phyloP scores from a whole-genome alignment of 37 sponge, comb jelly and placozoan species.

The Bolinopsis microptera region DNA sequence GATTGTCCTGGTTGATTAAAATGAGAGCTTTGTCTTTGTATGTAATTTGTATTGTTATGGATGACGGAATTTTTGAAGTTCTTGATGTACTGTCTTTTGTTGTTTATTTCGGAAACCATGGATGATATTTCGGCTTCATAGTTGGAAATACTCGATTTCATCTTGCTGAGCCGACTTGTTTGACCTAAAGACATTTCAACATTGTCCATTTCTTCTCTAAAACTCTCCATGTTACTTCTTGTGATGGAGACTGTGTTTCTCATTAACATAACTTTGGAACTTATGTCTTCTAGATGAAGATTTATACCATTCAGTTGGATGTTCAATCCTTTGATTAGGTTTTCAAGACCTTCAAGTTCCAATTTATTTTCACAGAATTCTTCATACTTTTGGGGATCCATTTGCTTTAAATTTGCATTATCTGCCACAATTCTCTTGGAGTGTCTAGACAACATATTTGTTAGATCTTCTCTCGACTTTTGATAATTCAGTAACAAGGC shows the following conservation, averaged over 20 bases:
- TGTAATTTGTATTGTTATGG: neutral
- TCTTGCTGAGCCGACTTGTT: neutral
- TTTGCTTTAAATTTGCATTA: neutral
- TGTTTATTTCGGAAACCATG: neutral
- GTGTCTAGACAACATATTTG: neutral
- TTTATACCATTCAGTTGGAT: neutral
- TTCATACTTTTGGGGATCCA: neutral
- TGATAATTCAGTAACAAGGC: neutral
- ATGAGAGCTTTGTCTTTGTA: neutral
- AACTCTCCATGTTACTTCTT: neutral
- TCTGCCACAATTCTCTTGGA: neutral
- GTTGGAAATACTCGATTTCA: neutral
- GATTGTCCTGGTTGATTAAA: neutral
- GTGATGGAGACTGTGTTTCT: neutral
- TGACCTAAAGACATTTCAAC: neutral
- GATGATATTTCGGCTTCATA: neutral
- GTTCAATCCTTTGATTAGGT: neutral
- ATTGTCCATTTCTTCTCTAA: neutral
- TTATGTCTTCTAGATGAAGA: neutral
- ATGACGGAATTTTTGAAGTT: neutral
- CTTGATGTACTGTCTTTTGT: neutral
- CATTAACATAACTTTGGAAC: neutral
- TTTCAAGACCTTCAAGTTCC: neutral
- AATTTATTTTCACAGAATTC: neutral
- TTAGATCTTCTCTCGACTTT: neutral